phyloP scores from a whole-genome alignment of 1,140 invertebrate genomes.

The Drosophila lowei region DNA sequence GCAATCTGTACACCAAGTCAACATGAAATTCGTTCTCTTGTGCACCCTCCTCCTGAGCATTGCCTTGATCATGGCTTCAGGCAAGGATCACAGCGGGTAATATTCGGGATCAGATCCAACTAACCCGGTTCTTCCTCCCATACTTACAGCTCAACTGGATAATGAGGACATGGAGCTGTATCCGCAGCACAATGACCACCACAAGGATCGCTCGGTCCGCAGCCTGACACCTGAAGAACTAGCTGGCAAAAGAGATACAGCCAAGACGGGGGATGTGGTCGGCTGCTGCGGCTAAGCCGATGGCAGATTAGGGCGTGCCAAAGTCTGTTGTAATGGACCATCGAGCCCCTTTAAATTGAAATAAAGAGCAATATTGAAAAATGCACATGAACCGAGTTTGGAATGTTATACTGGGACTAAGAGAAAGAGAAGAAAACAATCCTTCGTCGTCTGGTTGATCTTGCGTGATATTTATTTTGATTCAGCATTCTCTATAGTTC shows the following conservation, averaged over 20 bases:
- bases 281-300: slow-evolving; percentile 53
- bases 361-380: slow-evolving; percentile 70
- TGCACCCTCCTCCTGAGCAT: slow-evolving; percentile 44
- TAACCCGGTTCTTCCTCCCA: neutral
- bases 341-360: slow-evolving; percentile 35
- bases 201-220: slow-evolving; percentile 10
- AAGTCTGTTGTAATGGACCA: neutral
- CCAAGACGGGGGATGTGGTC: slow-evolving; percentile 18
- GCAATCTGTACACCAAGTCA: slow-evolving; percentile 30
- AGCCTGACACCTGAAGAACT: neutral
- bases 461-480: slow-evolving; percentile 75
- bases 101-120: neutral
- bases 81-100: slow-evolving; percentile 15
- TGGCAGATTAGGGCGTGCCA: neutral
- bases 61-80: slow-evolving; percentile 41
- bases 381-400: neutral
- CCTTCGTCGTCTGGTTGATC: slow-evolving; percentile 30
- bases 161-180: neutral
- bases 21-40: slow-evolving; percentile 51
- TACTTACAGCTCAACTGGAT: slow-evolving; percentile 13
- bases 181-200: neutral
- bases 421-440: slow-evolving; percentile 1
- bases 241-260: too few species aligned
- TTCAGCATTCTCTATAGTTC: slow-evolving; percentile 69
- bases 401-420: neutral